Conservation (phyloP, 2,113 vertebrate genomes). For the Isurus oxyrinchus region DNA sequence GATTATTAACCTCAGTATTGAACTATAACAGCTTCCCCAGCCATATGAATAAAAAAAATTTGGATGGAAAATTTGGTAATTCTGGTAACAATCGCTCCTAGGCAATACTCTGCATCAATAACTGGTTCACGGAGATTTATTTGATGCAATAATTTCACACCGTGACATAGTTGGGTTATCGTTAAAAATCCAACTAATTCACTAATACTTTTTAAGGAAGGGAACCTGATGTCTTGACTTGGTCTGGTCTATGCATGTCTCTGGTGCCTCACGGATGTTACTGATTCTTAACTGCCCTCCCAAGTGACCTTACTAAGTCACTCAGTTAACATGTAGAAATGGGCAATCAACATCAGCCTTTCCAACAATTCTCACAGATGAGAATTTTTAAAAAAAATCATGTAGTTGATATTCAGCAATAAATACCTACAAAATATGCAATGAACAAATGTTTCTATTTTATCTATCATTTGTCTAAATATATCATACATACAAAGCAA, state of each 20-base stretch:
- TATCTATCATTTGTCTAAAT: slow-evolving; percentile 19
- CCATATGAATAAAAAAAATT: not conserved
- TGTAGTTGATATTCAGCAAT: not conserved
- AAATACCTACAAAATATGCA: not conserved
- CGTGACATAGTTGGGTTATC: not conserved
- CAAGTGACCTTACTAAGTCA: not conserved
- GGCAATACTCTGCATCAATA: not conserved
- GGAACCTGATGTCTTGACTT: not conserved
- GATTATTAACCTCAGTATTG: not conserved
- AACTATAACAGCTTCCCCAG: not conserved
- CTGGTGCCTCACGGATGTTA: not conserved
- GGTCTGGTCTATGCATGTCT: not conserved
- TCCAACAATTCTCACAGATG: no score
- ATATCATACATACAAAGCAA: not conserved
- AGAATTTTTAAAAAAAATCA: not conserved
- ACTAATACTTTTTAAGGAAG: not conserved
- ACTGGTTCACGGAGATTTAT: not conserved
- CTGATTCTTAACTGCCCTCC: not conserved
- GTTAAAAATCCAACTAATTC: not conserved
- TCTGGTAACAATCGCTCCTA: not conserved
- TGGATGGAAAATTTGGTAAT: not conserved
- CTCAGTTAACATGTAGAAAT: not conserved
- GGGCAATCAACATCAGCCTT: not conserved
- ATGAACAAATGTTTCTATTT: not conserved
- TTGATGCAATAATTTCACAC: not conserved